Percentiles rank a stretch among this genome's conserved stretches.
Evolutionary conservation across 2,797 vertebrate genomes (phyloP).

Genomic region (Rhinella marina): DNA sequence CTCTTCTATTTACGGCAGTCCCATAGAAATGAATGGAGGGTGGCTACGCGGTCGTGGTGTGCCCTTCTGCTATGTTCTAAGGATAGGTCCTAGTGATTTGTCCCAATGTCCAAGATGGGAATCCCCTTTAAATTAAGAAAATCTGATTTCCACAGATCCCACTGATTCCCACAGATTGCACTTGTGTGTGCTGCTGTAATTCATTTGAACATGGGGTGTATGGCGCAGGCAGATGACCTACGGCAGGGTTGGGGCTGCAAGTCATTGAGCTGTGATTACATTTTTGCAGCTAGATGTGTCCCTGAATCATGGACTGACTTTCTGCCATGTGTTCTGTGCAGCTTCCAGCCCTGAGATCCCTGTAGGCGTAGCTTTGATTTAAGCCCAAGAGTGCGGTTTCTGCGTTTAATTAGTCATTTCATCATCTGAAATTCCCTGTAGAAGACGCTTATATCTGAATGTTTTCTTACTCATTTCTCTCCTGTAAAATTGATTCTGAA

Average conservation of each 20-base stretch:
- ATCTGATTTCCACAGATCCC: too few relatives aligned
- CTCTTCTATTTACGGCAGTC: too few relatives aligned
- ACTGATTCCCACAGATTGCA: too few relatives aligned
- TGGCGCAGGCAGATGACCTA: background rate
- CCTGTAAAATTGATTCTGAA: background rate
- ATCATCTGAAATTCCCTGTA: constrained; percentile 37
- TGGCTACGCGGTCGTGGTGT: too few relatives aligned
- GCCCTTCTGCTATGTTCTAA: too few relatives aligned
- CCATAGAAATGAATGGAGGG: too few relatives aligned
- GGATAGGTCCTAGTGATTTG: too few relatives aligned
- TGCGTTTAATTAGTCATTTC: constrained; percentile 49
- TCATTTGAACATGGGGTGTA: background rate
- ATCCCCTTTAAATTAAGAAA: too few relatives aligned
- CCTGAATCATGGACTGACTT: constrained; percentile 24
- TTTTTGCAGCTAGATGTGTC: constrained; percentile 12
- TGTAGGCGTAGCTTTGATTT: constrained; percentile 38
- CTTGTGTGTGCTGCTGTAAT: too few relatives aligned
- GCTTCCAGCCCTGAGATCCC: constrained; percentile 24
- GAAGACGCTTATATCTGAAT: background rate
- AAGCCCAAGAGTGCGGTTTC: constrained; percentile 41
- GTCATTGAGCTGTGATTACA: constrained; percentile 45
- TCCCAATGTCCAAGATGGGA: too few relatives aligned
- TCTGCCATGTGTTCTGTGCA: constrained; percentile 20
- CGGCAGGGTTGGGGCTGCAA: constrained; percentile 3
- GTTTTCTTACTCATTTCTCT: background rate